Evolutionary conservation across 2,113 vertebrate species (phyloP).

Genomic region (Mesembrinibis cayennensis): DNA sequence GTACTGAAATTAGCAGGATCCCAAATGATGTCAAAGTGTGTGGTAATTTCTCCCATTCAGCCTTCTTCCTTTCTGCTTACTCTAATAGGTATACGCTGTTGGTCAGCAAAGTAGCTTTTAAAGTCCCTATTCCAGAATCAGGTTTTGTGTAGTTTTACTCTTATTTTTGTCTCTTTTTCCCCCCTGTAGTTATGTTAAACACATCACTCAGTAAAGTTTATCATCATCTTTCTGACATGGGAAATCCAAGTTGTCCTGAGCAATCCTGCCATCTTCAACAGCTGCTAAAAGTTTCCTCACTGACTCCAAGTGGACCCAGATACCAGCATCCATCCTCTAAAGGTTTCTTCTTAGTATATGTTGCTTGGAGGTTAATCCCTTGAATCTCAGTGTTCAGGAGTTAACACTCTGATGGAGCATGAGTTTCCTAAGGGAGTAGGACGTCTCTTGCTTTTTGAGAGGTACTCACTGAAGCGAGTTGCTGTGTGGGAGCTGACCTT

Average conservation of each 20-base stretch:
- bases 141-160: background rate
- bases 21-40: background rate
- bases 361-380: background rate
- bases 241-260: background rate
- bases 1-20: background rate
- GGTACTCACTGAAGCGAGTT: fast-evolving
- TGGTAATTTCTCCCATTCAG: background rate
- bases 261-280: background rate
- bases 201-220: background rate
- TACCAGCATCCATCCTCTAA: background rate
- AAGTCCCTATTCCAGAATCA: background rate
- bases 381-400: background rate
- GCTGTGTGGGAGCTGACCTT: background rate
- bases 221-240: background rate
- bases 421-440: background rate
- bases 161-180: background rate
- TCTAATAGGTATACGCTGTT: background rate
- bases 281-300: background rate
- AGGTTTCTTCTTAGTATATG: background rate
- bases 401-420: background rate
- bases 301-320: background rate
- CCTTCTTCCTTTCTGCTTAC: background rate
- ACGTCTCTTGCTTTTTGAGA: background rate
- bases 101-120: background rate
- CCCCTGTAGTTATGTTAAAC: background rate